Conservation (phyloP, 2,888 invertebrate species). For the Drosophila kanekoi region DNA sequence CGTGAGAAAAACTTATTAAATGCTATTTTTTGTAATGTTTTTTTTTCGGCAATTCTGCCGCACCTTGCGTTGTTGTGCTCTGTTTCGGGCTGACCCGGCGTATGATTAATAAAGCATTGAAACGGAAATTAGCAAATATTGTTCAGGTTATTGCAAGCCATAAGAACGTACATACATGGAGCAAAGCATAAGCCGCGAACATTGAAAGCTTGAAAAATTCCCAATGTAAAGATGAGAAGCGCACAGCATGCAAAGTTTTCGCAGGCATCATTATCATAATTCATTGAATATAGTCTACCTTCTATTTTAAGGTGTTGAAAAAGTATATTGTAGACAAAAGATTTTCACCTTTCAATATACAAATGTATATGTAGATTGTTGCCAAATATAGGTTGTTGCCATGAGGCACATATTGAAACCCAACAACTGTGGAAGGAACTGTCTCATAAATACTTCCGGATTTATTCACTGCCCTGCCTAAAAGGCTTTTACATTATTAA, state of each 20-base stretch:
- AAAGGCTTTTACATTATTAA: no score
- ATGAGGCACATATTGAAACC: no score
- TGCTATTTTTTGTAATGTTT: constrained; percentile 9
- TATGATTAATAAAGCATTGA: constrained; percentile 61
- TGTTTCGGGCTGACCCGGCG: constrained; percentile 36
- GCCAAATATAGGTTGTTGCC: no score
- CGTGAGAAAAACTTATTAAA: constrained; percentile 63
- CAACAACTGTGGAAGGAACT: no score
- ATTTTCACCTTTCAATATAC: no score
- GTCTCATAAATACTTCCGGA: no score
- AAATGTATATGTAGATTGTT: no score
- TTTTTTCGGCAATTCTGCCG: constrained; percentile 47
- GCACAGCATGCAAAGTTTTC: constrained; percentile 12
- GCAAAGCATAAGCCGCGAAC: constrained; percentile 2
- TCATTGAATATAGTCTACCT: not conserved
- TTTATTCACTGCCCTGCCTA: no score
- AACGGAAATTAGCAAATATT: constrained; percentile 47
- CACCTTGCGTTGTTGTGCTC: constrained; percentile 56
- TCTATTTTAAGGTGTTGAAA: no score
- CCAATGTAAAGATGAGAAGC: constrained; percentile 1
- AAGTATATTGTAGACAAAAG: no score
- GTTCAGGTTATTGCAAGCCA: constrained; percentile 22
- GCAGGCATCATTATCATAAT: constrained; percentile 6
- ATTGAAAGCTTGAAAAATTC: constrained; percentile 17
- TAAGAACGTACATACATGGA: constrained; percentile 26